Percentiles rank a stretch among this genome's conserved stretches.
These are phyloP conservation scores for Buathra laborator DNA, from an alignment of 2,888 invertebrate genomes.

Conservation along the genomic window DNA sequence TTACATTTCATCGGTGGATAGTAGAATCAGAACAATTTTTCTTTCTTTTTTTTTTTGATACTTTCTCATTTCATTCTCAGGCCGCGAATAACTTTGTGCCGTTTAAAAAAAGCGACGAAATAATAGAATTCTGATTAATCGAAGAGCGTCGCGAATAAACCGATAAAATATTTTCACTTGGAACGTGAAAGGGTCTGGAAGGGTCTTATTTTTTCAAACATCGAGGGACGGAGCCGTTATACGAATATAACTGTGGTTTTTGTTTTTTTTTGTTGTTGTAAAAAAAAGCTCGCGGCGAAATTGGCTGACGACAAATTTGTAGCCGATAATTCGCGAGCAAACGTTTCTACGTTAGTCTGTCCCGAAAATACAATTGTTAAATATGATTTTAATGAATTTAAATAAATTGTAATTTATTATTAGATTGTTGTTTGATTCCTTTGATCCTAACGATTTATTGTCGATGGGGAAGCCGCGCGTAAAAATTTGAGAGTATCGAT, in stretches of 20 bases:
- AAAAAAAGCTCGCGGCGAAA: slow-evolving; percentile 2
- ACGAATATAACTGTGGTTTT: slow-evolving; percentile 34
- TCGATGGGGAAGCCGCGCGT: background rate
- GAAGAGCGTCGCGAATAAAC: slow-evolving; percentile 31
- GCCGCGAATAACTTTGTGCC: slow-evolving; percentile 9
- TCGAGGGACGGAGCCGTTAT: slow-evolving; percentile 17
- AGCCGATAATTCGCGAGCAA: slow-evolving; percentile 76
- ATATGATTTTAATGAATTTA: slow-evolving; percentile 80
- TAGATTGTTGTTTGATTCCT: slow-evolving; percentile 69
- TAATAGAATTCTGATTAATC: slow-evolving; percentile 9
- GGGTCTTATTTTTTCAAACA: slow-evolving; percentile 22
- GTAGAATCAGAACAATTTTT: slow-evolving; percentile 40
- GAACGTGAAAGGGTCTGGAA: slow-evolving; percentile 21
- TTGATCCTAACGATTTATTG: background rate
- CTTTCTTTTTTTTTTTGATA: slow-evolving; percentile 30
- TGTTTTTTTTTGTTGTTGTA: slow-evolving; percentile 14
- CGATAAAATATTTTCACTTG: slow-evolving; percentile 42
- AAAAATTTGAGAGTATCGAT: background rate
- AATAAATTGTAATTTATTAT: slow-evolving; percentile 85
- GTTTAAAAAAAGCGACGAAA: slow-evolving; percentile 27
- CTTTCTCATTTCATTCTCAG: background rate
- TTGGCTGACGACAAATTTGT: slow-evolving; percentile 8
- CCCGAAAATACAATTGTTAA: slow-evolving; percentile 80
- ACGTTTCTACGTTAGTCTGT: slow-evolving; percentile 71
- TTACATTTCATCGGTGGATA: slow-evolving; percentile 41